phyloP scores from a whole-genome alignment of 2,113 vertebrate genomes.

The Pelvicachromis taeniatus region DNA sequence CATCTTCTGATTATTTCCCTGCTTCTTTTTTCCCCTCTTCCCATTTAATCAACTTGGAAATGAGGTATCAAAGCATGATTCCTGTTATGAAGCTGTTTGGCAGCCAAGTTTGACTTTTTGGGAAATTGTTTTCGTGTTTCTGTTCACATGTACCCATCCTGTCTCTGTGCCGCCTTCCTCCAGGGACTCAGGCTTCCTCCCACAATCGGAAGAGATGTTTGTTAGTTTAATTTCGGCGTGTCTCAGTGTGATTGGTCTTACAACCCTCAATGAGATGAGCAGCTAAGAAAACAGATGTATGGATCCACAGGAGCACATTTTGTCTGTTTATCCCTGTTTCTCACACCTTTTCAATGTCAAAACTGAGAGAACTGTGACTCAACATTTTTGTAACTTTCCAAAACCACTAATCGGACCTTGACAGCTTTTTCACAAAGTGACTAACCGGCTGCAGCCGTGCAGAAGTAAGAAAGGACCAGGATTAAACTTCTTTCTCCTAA shows the following conservation, averaged over 20 bases:
- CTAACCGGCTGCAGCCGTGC: not conserved
- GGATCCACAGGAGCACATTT: not conserved
- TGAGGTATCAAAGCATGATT: not conserved
- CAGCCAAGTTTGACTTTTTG: not conserved
- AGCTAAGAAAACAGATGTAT: not conserved
- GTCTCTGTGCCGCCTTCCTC: not conserved
- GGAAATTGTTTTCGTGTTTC: not conserved
- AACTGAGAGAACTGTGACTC: not conserved
- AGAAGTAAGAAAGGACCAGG: not conserved
- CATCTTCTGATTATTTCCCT: not conserved
- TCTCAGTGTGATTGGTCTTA: not conserved
- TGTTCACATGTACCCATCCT: not conserved
- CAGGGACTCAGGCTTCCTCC: not conserved
- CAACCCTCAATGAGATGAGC: not conserved
- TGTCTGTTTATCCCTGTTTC: not conserved
- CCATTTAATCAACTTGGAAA: not conserved
- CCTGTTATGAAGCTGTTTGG: not conserved
- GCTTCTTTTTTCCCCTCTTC: not conserved
- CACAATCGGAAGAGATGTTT: not conserved
- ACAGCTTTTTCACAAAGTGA: not conserved
- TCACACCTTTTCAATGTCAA: not conserved
- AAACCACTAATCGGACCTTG: not conserved
- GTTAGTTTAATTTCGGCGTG: not conserved
- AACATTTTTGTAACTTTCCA: not conserved
- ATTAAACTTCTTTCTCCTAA: not conserved